A percentile compares a stretch with the other conserved stretches of the same genome.
phyloP scores from a whole-genome alignment of 2,888 invertebrate genomes.

The Aphodius granarius region DNA sequence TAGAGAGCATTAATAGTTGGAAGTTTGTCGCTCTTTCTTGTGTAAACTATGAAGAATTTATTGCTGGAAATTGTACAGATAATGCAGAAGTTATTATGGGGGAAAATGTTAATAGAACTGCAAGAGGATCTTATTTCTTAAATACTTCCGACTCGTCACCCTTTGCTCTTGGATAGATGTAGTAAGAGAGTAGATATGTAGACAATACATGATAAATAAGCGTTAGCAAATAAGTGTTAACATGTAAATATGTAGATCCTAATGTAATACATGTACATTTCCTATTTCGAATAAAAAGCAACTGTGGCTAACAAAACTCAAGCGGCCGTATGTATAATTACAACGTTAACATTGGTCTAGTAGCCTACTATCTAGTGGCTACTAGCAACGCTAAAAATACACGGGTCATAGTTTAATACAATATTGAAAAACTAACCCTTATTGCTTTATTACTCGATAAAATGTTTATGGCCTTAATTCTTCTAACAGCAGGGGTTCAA shows the following conservation, averaged over 20 bases:
- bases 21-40: slow-evolving; percentile 15
- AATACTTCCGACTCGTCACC: slow-evolving; percentile 9
- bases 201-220: not conserved
- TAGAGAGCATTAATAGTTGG: slow-evolving; percentile 11
- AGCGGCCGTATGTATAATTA: no score
- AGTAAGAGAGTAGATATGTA: no score
- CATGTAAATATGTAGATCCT: not conserved
- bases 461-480: no score
- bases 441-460: no score
- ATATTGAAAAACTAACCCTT: no score
- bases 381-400: no score
- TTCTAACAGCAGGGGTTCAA: no score
- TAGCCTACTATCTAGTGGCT: no score
- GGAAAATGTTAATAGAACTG: slow-evolving; percentile 16
- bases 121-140: slow-evolving; percentile 21
- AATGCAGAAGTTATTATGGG: slow-evolving; percentile 18
- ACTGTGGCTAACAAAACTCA: no score
- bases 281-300: no score
- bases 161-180: slow-evolving; percentile 7
- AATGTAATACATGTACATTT: not conserved
- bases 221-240: not conserved
- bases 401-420: no score
- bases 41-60: slow-evolving; percentile 2
- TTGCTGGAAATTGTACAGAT: slow-evolving; percentile 1
- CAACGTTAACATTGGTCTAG: no score